Evolutionary conservation across 2,797 vertebrate genomes (phyloP), one percentile per base, ranked within the genome.

Genomic region (Catharus ustulatus): DNA sequence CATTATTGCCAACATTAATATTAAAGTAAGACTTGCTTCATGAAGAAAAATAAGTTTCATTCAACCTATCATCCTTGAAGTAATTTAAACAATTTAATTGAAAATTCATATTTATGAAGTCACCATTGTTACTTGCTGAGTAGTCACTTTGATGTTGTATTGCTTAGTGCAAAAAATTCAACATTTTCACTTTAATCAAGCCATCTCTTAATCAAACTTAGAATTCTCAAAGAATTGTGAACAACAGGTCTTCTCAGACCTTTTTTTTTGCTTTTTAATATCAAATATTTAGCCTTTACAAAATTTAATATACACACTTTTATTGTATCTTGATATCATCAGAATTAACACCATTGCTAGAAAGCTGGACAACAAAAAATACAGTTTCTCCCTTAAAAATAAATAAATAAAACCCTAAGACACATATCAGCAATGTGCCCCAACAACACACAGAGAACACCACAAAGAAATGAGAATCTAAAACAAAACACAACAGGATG

Each of bases 381-480:
- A 49, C 2, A 45, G 12, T 14, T 79, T 76, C 21, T 84, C 38
- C 26, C 26, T 69, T 73, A 69, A 62, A 91, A 89, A 61, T 18
- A 84, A 78, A 40, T 40, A 40, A 40, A 82, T 64, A 84, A 66
- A 86, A 88, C 24, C 45, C 71, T 68, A 34, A 69, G 85, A 81
- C 51, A 75, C 23, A n/a, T 12, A 87, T 7, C 38, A 88, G 85
- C 29, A 73, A 76, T 1, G 20, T 59, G 24, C 42, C 85, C 45
- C 48, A 69, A 71, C 54, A 55, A 55, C 32, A 71, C 58, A 77
- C 18, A 94, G 54, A 51, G 64, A 87, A 86, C 30, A 81, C 55
- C 18, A 86, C 29, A 88, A 79, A 90, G 61, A 91, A 91, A 90
- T 61, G 46, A 85, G 23, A 80, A 66, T 52, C 57, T 90, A 74